These are phyloP conservation scores for Corbicula japonica DNA, from an alignment of 2,888 invertebrate species.

Conservation along the genomic window DNA sequence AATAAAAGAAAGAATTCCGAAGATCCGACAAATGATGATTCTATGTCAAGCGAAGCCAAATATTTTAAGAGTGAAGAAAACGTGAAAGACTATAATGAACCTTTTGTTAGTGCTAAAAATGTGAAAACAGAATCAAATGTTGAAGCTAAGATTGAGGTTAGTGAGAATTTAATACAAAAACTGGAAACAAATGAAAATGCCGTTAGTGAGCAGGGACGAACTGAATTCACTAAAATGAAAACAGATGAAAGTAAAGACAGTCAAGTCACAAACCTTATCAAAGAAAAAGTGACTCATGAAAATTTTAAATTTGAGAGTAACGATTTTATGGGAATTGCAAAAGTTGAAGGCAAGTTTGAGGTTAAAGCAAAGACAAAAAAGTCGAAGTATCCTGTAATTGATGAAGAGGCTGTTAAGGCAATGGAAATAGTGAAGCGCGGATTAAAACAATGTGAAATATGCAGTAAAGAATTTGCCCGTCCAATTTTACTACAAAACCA, in stretches of 20 bases:
- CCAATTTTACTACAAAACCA: slow-evolving; percentile 50
- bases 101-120: background rate
- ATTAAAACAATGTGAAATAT: slow-evolving; percentile 50
- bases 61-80: background rate
- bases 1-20: slow-evolving; percentile 39
- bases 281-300: slow-evolving; percentile 1
- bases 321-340: slow-evolving; percentile 1
- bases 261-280: slow-evolving; percentile 9
- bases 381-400: slow-evolving; percentile 33
- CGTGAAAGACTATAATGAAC: background rate
- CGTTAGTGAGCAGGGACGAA: background rate
- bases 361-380: slow-evolving; percentile 28
- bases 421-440: slow-evolving; percentile 52
- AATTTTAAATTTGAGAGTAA: slow-evolving; percentile 7
- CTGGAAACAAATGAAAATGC: no score
- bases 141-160: no score
- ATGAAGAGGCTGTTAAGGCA: slow-evolving; percentile 36
- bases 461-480: slow-evolving; percentile 56
- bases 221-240: slow-evolving; percentile 6
- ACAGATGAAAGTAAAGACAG: background rate
- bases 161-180: no score
- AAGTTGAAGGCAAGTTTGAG: background rate
- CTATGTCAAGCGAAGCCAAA: slow-evolving; percentile 19
- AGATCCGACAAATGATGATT: slow-evolving; percentile 10
- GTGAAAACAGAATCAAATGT: slow-evolving; percentile 1